Base-by-base conservation (phyloP, 1,140 invertebrate genomes). In the Cyrtorhinus lividipennis region DNA sequence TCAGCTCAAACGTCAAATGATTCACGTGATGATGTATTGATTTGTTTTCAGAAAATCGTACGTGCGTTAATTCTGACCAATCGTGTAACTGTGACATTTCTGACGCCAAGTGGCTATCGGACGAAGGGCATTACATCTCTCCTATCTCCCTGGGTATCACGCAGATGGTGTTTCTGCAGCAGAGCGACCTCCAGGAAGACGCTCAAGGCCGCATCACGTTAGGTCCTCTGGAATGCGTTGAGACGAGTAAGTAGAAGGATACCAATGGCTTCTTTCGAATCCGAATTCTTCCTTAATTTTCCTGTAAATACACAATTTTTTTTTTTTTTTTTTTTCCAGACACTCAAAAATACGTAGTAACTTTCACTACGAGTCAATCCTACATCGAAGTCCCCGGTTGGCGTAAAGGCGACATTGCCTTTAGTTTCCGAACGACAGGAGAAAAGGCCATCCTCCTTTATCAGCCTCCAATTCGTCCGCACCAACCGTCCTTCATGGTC, bases 351-450 rank as follows among this genome's bases (percentile, higher is more conserved):
- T 92, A 92, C 73, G 90, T 92, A 0, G 90, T 95, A 1, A 95
- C 92, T 2, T 94, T 95, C 69, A 93, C 90, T 58, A 92, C 90
- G 8, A 89, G 86, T 26, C 87, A 91, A 68, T 93, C 90, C 0
- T 95, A 90, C 70, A 87, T 95, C 61, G 87, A 91, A 77, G 88
- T 94, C 2, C 89, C 88, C 8, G 89, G 90, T 0, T 95, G 92
- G 92, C 78, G 86, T 56, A 89, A 89, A 69, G 90, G 90, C 1
- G 91, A 94, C 71, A 85, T 96, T 66, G 87, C 88, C 0, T 91
- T 95, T 73, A 92, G 90, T 67, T 95, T 95, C 71, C 77, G 91
- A 67, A 96, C 92, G 0, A 92, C 91, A 3, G 88, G 90, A 44
- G 86, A 87, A 69, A 87, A 85, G 70, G 90, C 90, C 45, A 89